Conservation (phyloP, 2,113 vertebrate genomes). For the Chauna torquata region DNA sequence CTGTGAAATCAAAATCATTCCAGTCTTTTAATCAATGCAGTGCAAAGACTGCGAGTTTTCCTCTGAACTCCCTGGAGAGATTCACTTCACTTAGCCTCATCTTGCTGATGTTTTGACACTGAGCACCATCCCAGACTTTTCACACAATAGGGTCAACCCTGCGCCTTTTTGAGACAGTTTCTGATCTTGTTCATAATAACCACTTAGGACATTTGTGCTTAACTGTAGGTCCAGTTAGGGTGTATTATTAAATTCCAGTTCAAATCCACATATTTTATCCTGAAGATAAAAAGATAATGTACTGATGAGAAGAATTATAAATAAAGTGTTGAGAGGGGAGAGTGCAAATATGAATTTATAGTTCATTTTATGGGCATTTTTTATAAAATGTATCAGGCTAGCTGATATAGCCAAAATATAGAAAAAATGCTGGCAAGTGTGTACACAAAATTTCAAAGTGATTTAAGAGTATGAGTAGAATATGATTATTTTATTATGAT, state of each 20-base stretch:
- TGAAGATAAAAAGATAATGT: background rate
- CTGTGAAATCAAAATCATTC: background rate
- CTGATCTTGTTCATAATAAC: background rate
- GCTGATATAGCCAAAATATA: background rate
- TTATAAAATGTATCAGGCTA: background rate
- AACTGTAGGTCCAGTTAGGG: background rate
- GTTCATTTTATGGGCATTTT: background rate
- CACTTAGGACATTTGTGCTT: background rate
- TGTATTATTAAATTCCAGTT: background rate
- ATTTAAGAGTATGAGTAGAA: background rate
- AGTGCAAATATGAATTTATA: background rate
- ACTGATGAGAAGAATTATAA: background rate
- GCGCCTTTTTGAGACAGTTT: background rate
- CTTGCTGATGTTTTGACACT: background rate
- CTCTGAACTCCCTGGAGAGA: background rate
- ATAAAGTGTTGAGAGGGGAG: background rate
- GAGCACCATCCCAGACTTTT: background rate
- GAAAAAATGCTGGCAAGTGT: background rate
- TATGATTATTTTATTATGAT: background rate
- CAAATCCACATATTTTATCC: background rate
- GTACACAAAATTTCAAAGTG: background rate
- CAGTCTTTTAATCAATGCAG: background rate
- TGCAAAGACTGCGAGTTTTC: background rate
- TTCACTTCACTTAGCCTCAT: background rate
- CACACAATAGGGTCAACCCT: background rate